phyloP scores from a whole-genome alignment of 2,888 invertebrate species.

The Tipula helvola region DNA sequence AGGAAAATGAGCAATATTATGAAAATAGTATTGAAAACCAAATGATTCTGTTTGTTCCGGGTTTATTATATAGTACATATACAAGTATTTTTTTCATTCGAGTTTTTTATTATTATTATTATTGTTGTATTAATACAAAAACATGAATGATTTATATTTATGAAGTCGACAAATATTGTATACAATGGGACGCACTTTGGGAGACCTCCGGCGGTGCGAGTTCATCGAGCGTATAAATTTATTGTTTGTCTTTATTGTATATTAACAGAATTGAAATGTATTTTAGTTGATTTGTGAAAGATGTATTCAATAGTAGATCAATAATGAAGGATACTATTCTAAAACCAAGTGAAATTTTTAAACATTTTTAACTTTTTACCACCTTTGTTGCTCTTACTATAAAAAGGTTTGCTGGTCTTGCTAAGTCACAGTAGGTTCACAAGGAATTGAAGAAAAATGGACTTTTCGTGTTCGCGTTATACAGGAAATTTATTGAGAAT shows the following conservation, averaged over 20 bases:
- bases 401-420: no score
- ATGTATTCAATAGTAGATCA: no score
- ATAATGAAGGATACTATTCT: no score
- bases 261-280: no score
- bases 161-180: background rate
- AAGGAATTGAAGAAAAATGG: no score
- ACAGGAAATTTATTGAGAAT: no score
- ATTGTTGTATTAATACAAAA: background rate
- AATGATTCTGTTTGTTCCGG: background rate
- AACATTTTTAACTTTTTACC: no score
- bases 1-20: background rate
- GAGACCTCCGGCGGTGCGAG: background rate
- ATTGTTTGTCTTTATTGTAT: background rate
- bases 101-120: background rate
- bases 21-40: background rate
- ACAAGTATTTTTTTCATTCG: background rate
- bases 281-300: no score
- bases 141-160: background rate
- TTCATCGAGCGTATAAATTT: background rate
- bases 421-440: no score
- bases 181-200: background rate
- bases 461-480: no score
- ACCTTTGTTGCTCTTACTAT: no score
- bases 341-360: no score
- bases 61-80: background rate